These are phyloP conservation scores for Enoplosus armatus DNA, from an alignment of 2,797 vertebrate species.

Conservation along the genomic window DNA sequence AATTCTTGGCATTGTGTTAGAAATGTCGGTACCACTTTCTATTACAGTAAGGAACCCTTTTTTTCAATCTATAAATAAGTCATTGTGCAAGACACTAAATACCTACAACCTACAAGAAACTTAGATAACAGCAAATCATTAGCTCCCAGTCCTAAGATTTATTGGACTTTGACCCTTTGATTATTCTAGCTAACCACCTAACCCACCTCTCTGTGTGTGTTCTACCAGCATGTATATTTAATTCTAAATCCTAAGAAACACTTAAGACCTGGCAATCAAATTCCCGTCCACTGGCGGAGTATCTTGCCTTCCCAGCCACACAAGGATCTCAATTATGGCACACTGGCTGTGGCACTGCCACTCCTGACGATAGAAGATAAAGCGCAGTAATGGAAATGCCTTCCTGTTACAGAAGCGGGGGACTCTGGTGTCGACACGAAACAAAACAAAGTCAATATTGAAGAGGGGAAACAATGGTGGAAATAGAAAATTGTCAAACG, in stretches of 20 bases:
- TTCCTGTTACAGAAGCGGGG: constrained; percentile 64
- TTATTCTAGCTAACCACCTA: neutral
- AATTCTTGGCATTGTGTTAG: neutral
- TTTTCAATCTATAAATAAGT: too few species aligned
- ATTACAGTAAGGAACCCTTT: too few species aligned
- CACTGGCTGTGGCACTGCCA: constrained; percentile 28
- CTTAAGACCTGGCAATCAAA: constrained; percentile 64
- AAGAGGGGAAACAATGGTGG: constrained; percentile 64
- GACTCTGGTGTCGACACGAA: constrained; percentile 48
- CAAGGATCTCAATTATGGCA: constrained; percentile 67
- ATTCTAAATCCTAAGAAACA: constrained; percentile 48
- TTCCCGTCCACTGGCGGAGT: constrained; percentile 38
- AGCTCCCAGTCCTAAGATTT: neutral
- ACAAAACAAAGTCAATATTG: constrained; percentile 74
- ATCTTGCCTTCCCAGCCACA: constrained; percentile 56
- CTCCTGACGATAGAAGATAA: constrained; percentile 77
- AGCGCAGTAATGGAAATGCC: constrained; percentile 77
- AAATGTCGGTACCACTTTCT: neutral
- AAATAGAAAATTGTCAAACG: constrained; percentile 76
- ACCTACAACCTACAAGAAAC: neutral
- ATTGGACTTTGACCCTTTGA: neutral
- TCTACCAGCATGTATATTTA: constrained; percentile 35
- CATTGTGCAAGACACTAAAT: too few species aligned
- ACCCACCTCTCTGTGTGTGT: neutral
- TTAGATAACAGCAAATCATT: neutral